Evolutionary conservation across 2,113 vertebrate species (phyloP).

Genomic region (Colaptes auratus): DNA sequence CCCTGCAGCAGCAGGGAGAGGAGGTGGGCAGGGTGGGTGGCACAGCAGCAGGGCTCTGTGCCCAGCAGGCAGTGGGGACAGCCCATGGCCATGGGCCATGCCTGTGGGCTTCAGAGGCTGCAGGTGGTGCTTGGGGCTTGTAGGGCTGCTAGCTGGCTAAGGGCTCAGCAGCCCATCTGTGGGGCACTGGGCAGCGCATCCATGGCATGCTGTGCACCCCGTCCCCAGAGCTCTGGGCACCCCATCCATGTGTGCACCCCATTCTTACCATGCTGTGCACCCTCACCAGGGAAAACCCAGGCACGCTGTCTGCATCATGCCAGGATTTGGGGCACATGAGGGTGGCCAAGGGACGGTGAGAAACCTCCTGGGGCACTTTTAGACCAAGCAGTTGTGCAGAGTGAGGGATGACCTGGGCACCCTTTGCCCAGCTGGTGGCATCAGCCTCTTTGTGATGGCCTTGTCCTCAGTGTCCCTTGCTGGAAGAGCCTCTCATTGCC

Average conservation of each 20-base stretch:
- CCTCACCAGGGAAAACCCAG: background rate
- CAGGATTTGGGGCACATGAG: accelerated
- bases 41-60: background rate
- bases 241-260: background rate
- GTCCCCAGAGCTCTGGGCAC: background rate
- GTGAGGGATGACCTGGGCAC: background rate
- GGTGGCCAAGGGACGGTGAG: accelerated
- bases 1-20: accelerated
- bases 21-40: background rate
- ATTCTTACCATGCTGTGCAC: accelerated
- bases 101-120: background rate
- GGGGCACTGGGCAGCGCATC: background rate
- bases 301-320: accelerated
- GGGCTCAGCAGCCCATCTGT: background rate
- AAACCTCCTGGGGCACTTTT: accelerated
- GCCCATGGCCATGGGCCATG: no score
- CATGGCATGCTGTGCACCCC: background rate
- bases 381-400: accelerated
- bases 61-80: no score
- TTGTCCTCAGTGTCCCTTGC: background rate
- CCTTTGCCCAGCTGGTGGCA: background rate
- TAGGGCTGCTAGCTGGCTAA: background rate
- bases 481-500: background rate
- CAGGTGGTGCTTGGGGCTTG: background rate
- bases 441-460: background rate